A percentile compares a stretch with the other conserved stretches of the same genome.
Conservation (phyloP, 2,888 invertebrate genomes). For the Lasiommata megera region DNA sequence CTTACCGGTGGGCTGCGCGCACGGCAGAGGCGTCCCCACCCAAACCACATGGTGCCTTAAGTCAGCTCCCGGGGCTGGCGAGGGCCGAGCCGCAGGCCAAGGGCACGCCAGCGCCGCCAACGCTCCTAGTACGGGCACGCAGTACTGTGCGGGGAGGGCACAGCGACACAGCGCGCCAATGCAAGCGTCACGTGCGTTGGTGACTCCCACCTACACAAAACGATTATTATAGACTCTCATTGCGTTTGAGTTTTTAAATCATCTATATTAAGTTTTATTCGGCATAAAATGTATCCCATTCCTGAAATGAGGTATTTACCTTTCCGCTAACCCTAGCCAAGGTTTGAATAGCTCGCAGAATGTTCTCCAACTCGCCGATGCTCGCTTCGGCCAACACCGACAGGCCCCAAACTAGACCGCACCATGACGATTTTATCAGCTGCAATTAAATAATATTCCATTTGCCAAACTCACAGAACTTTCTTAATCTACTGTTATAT, state of each 20-base stretch:
- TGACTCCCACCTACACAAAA: slow-evolving; percentile 53
- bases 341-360: slow-evolving; percentile 95
- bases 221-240: neutral
- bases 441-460: slow-evolving; percentile 63
- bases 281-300: no score
- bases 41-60: slow-evolving; percentile 97
- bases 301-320: slow-evolving; percentile 58
- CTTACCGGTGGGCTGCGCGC: slow-evolving; percentile 84
- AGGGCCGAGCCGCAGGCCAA: slow-evolving; percentile 90
- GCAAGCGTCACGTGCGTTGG: slow-evolving; percentile 94
- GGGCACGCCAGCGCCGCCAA: slow-evolving; percentile 93
- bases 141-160: slow-evolving; percentile 97
- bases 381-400: slow-evolving; percentile 96
- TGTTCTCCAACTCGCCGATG: slow-evolving; percentile 96
- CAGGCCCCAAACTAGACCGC: slow-evolving; percentile 94
- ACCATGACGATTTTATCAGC: slow-evolving; percentile 96
- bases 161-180: slow-evolving; percentile 97
- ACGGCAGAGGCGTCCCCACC: slow-evolving; percentile 96
- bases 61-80: slow-evolving; percentile 82
- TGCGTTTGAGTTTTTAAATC: no score
- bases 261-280: no score
- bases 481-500: no score
- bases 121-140: slow-evolving; percentile 91
- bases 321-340: slow-evolving; percentile 94
- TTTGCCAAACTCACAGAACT: no score